These are phyloP conservation scores for Bubo blakistoni DNA, from an alignment of 2,113 vertebrate species.

Conservation along the genomic window DNA sequence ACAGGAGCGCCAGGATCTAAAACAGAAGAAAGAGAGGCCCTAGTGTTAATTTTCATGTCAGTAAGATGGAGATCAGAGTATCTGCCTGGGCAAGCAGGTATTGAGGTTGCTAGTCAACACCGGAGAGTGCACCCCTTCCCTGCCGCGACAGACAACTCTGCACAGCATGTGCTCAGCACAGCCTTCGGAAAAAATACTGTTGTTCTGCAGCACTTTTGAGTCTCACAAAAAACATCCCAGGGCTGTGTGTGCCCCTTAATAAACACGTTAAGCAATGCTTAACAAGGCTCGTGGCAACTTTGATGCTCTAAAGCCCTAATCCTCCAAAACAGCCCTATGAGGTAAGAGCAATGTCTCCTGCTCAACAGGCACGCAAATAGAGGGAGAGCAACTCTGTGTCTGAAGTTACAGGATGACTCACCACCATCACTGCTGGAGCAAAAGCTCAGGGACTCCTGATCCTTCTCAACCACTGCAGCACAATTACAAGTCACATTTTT, in stretches of 20 bases:
- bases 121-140: not conserved
- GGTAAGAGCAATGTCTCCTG: not conserved
- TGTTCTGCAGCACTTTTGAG: not conserved
- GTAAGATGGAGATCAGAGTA: not conserved
- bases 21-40: slow-evolving; percentile 52
- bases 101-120: not conserved
- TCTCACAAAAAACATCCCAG: not conserved
- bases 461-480: not conserved
- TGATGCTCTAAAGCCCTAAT: not conserved
- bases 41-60: not conserved
- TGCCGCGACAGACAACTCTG: not conserved
- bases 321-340: not conserved
- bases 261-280: not conserved
- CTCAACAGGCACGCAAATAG: not conserved
- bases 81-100: not conserved
- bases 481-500: not conserved
- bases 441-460: not conserved
- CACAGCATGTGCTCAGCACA: rapidly evolving
- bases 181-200: not conserved
- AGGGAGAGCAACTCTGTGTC: not conserved
- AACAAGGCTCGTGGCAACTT: not conserved
- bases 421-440: not conserved
- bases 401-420: slow-evolving; percentile 25
- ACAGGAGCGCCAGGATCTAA: slow-evolving; percentile 90
- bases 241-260: not conserved